Evolutionary conservation across 2,113 vertebrate species (phyloP), one percentile per base, ranked within the genome.

Genomic region (Colaptes auratus): DNA sequence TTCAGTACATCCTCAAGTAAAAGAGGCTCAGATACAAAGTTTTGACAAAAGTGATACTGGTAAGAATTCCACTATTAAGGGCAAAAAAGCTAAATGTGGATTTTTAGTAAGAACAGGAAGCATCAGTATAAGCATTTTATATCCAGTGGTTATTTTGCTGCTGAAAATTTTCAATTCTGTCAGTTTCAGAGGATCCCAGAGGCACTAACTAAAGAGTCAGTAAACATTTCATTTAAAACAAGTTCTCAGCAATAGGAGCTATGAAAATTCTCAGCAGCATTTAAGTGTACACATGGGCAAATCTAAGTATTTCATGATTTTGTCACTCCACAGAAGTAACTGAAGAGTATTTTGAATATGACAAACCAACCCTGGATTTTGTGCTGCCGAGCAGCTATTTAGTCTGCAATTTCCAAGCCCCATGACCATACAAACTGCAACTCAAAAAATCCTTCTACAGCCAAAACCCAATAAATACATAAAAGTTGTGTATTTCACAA

Each of bases 341-440:
- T 21, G 64, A 70, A 44, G 10, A 70, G 17, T 39, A 44, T 46
- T 93, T 70, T 71, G 24, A 88, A n/a, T 12, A 31, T 0, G 0
- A 58, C 42, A 35, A 55, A 35, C 35, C 0, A 0, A 67, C 52
- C 20, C 30, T 0, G 0, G 11, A 88, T 6, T 35, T 42, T 59
- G 3, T 58, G 24, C 3, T 59, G 73, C 42, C 20, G 35, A 83
- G 53, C 61, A 67, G 55, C 33, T 71, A 12, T 9, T 75, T 25
- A 28, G 59, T 18, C 55, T 59, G 52, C 69, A 42, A 59, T 15
- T 92, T 59, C 52, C 15, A 80, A 88, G 36, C 7, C 25, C 20
- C 30, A 11, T 0, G 12, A 56, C 33, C 15, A 15, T 8, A 65
- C 2, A 31, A 61, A 67, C 17, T 28, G 42, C 75, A 72, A 74